Evolutionary conservation across 2,797 vertebrate species (phyloP).

Genomic region (Aldrovandia affinis): DNA sequence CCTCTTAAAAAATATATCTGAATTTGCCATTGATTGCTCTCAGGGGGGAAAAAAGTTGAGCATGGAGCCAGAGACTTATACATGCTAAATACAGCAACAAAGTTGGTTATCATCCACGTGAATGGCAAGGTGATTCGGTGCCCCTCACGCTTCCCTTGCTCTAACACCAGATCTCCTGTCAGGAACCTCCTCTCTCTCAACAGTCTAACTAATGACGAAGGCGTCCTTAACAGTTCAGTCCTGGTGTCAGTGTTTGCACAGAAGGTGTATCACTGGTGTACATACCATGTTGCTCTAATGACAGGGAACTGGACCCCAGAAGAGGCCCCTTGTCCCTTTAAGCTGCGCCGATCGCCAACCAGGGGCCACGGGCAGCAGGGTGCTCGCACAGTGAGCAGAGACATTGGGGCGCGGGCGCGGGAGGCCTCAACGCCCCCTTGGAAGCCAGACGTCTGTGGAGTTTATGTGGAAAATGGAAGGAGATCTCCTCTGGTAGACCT

Average conservation of each 20-base stretch:
- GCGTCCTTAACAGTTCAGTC: neutral
- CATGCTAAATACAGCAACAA: neutral
- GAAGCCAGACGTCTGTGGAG: neutral
- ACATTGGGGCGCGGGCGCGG: neutral
- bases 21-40: neutral
- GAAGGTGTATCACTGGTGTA: neutral
- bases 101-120: neutral
- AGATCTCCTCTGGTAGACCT: neutral
- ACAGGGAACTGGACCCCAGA: neutral
- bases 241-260: neutral
- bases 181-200: neutral
- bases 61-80: neutral
- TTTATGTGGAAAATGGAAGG: neutral
- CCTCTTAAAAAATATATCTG: neutral
- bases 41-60: neutral
- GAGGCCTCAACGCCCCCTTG: neutral
- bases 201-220: neutral
- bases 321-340: neutral
- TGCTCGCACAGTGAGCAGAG: neutral
- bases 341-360: neutral
- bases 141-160: neutral
- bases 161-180: neutral
- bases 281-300: neutral
- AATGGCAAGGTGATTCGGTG: neutral
- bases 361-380: neutral